These are phyloP conservation scores for Scaptomyza montana DNA, from an alignment of 1,140 invertebrate species.

Conservation along the genomic window DNA sequence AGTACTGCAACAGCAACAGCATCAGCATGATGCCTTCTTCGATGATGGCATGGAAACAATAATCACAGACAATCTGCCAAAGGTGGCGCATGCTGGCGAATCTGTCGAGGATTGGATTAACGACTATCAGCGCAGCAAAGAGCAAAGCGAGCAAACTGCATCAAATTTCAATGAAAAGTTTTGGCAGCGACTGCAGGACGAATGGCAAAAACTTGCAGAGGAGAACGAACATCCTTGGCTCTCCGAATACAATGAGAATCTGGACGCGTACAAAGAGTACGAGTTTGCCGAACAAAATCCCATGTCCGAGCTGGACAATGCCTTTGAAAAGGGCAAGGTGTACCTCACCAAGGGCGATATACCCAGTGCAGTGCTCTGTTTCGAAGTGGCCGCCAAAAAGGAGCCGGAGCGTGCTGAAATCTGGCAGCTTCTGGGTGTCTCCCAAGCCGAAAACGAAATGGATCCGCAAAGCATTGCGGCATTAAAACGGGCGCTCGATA, in stretches of 20 bases:
- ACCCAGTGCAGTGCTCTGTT: conserved; percentile 97
- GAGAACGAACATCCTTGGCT: conserved; percentile 88
- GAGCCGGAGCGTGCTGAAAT: conserved; percentile 91
- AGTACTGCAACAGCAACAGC: conserved; percentile 19
- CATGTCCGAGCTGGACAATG: conserved; percentile 91
- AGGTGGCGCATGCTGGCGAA: conserved; percentile 12
- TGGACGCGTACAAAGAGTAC: conserved; percentile 90
- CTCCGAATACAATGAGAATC: conserved; percentile 87
- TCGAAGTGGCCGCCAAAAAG: conserved; percentile 97
- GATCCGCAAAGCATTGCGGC: conserved; percentile 95
- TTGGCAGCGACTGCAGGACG: conserved; percentile 90
- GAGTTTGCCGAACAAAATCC: conserved; percentile 94
- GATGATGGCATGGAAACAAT: conserved; percentile 63
- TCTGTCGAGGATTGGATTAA: conserved; percentile 72
- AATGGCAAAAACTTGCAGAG: conserved; percentile 89
- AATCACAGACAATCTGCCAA: conserved; percentile 53
- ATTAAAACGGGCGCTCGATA: conserved; percentile 91
- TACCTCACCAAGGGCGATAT: conserved; percentile 94
- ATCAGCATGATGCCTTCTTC: conserved; percentile 56
- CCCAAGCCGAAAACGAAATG: conserved; percentile 92
- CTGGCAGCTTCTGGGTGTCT: conserved; percentile 92
- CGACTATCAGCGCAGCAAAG: conserved; percentile 69
- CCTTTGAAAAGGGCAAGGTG: conserved; percentile 93
- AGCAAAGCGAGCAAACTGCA: conserved; percentile 71
- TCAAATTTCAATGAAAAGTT: conserved; percentile 87